Evolutionary conservation across 2,888 invertebrate genomes (phyloP), one percentile per base, ranked within the genome.

Genomic region (Calameuta filiformis): DNA sequence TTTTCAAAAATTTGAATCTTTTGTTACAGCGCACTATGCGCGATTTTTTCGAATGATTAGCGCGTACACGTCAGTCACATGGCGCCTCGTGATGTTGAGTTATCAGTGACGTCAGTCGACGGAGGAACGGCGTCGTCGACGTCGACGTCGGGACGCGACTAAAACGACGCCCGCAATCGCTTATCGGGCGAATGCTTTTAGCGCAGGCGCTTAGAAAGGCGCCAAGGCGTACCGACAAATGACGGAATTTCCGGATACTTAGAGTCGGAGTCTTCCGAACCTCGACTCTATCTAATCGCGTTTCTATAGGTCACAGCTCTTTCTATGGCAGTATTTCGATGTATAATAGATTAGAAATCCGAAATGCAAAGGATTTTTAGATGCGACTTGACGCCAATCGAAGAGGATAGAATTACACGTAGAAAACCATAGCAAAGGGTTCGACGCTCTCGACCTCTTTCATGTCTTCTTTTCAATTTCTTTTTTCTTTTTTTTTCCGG

Each of bases 121-220:
- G 75, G 34, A 71, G 23, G 12, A 71, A 31, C 40, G 68, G 77
- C 83, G 84, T 85, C 83, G 83, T 81, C 83, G 83, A 84, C 85
- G 83, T 82, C 83, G 84, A 83, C 85, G 87, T 84, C 85, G 84
- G 82, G 85, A 85, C 87, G 86, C 87, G 84, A 87, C 87, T 87
- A 85, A 83, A 83, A 83, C 81, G 79, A 80, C 78, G 76, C 78
- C 75, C 80, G 83, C 71, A 34, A 33, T 12, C 33, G 84, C 83
- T 84, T 86, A 84, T 84, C 81, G 83, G 83, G 76, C 76, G 69
- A 76, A 56, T 73, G 79, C 81, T 80, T 80, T 80, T 78, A 78
- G 86, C 87, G 87, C 87, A 87, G 82, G 87, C 87, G 87, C 76
- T 30, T 31, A 31, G 31, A 71, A 31, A 71, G 82, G 79, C 81